These are phyloP conservation scores for Lomographa bimaculata DNA, from an alignment of 2,888 invertebrate genomes.

Conservation along the genomic window DNA sequence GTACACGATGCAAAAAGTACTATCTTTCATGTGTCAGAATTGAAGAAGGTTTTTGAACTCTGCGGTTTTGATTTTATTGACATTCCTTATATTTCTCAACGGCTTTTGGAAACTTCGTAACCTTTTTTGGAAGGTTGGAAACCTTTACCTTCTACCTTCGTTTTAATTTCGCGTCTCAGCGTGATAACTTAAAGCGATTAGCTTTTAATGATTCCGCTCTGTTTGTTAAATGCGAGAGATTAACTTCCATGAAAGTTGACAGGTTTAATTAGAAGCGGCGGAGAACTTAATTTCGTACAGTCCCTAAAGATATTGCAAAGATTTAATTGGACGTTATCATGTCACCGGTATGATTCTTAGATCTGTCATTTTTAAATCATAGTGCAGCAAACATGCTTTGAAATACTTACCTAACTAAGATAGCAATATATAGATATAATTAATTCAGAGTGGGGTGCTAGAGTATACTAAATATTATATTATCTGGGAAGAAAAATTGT, in stretches of 20 bases:
- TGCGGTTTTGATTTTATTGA: conserved; percentile 39
- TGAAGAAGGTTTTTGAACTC: conserved; percentile 34
- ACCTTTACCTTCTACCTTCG: conserved; percentile 16
- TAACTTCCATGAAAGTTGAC: background rate
- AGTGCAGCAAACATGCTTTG: no score
- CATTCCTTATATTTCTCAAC: conserved; percentile 35
- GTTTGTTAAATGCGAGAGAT: conserved; percentile 6
- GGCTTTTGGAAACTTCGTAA: conserved; percentile 27
- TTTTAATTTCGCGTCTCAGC: conserved; percentile 9
- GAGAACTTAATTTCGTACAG: no score
- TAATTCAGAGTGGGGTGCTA: no score
- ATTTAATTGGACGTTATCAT: no score
- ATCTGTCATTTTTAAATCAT: no score
- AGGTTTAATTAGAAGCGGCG: background rate
- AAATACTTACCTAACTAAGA: no score
- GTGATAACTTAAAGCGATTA: conserved; percentile 17
- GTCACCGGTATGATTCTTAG: no score
- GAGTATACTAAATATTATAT: no score
- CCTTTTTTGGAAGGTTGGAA: conserved; percentile 29
- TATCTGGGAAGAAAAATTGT: no score
- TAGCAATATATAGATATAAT: no score
- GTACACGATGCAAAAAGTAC: conserved; percentile 12
- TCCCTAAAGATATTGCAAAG: no score
- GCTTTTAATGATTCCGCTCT: conserved; percentile 9
- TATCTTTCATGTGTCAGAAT: conserved; percentile 34